Conservation (phyloP, 2,888 invertebrate species). For the Campoplex nolae region DNA sequence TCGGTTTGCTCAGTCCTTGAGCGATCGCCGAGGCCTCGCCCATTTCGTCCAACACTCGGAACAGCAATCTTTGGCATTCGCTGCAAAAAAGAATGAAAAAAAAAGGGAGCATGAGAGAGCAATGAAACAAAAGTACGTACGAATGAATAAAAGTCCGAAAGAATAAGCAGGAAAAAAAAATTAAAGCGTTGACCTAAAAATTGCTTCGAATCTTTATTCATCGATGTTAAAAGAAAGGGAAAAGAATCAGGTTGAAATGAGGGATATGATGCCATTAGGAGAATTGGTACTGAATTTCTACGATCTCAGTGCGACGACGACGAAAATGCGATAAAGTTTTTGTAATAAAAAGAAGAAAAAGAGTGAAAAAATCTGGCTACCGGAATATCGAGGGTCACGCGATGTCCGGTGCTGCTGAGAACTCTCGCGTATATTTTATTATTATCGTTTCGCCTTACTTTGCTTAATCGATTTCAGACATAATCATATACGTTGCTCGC, state of each 20-base stretch:
- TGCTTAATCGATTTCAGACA: constrained; percentile 53
- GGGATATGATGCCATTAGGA: background rate
- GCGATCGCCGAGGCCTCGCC: constrained; percentile 91
- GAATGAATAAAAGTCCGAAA: background rate
- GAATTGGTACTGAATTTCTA: background rate
- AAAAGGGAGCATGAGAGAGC: background rate
- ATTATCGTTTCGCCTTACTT: constrained; percentile 46
- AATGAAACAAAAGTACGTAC: background rate
- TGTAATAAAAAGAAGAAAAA: background rate
- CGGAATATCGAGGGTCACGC: constrained; percentile 57
- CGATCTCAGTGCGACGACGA: background rate
- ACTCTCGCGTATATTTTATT: constrained; percentile 2
- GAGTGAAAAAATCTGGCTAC: constrained; percentile 14
- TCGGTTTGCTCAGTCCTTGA: constrained; percentile 90
- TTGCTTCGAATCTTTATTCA: background rate
- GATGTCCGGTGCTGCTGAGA: constrained; percentile 29
- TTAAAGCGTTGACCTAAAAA: constrained; percentile 13
- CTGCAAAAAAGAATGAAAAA: constrained; percentile 79
- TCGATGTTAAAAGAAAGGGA: constrained; percentile 16
- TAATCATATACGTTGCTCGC: constrained; percentile 8
- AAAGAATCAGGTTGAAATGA: background rate
- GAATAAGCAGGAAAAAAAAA: background rate
- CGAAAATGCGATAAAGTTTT: constrained; percentile 42
- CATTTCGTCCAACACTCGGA: constrained; percentile 89
- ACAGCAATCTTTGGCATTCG: constrained; percentile 87